Evolutionary conservation across 2,797 vertebrate genomes (phyloP), one percentile per base, ranked within the genome.

Genomic region (Cottoperca gobio): DNA sequence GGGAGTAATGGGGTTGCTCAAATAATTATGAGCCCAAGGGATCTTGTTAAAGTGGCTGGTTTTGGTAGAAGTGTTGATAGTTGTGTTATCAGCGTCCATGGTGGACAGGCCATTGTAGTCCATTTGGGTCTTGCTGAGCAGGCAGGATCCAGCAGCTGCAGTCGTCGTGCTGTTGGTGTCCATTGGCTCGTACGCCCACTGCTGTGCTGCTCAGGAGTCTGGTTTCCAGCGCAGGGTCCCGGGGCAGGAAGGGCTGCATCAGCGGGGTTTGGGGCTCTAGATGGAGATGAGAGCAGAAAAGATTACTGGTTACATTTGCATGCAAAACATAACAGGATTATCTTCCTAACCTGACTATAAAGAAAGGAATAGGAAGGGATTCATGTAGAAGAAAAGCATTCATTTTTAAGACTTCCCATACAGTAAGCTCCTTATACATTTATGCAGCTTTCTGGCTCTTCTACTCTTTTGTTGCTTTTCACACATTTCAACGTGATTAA

Each of bases 211-310:
- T 64, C 63, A 90, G 74, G 63, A 90, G 55, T 63, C 78, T 53
- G 28, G 78, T 84, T 28, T 89, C 82, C 72, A 88, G 83, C 3
- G 79, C 48, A 0, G 86, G 73, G 68, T 89, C 83, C 76, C 88
- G 68, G 10, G 92, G 83, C 11, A 91, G 78, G 42, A 91, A 83
- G 9, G 87, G 82, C 73, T 80, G 79, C 33, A 87, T 78, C 80
- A 76, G 19, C 6, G 61, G 52, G n/a, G 66, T 83, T 35, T 84
- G 82, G 67, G 88, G 79, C 28, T 85, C 93, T 94, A 54, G 24
- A 46, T 35, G 60, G 58, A 83, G 19, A 46, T 39, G 33, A 73
- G 48, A 86, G 69, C 3, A 84, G 43, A 76, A 31, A 35, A 46
- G 60, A 81, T 86, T 79, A 79, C 14, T 28, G 57, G 39, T 71